These are phyloP conservation scores for Coreius guichenoti DNA, from an alignment of 2,797 vertebrate species.

Conservation along the genomic window DNA sequence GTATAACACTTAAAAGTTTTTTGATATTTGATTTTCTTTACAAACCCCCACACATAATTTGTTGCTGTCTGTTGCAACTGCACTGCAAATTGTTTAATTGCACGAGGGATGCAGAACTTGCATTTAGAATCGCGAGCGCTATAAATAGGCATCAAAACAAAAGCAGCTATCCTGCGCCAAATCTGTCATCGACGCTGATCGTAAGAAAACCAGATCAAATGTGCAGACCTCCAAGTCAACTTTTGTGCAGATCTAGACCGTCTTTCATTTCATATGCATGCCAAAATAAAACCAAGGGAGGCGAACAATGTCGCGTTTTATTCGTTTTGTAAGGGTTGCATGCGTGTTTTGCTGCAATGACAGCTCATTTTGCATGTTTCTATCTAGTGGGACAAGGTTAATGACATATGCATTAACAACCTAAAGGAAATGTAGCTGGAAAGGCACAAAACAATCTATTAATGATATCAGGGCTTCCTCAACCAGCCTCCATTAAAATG, in stretches of 20 bases:
- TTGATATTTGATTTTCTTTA: neutral
- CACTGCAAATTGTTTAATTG: neutral
- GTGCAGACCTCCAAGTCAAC: neutral
- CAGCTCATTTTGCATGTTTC: neutral
- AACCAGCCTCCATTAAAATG: constrained; percentile 79
- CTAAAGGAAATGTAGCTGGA: neutral
- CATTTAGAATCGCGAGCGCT: constrained; percentile 6
- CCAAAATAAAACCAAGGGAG: neutral
- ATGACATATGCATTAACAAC: neutral
- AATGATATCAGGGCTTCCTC: constrained; percentile 53
- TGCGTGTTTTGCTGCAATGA: neutral
- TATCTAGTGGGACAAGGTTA: neutral
- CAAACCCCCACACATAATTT: neutral
- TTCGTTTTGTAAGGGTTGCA: neutral
- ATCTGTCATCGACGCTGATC: neutral
- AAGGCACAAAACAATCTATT: constrained; percentile 32
- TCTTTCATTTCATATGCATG: neutral
- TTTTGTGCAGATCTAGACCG: neutral
- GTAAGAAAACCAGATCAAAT: neutral
- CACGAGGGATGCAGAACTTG: constrained; percentile 10
- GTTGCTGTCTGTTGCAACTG: neutral
- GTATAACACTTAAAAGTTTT: neutral
- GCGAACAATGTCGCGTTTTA: neutral
- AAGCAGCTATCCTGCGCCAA: constrained; percentile 46
- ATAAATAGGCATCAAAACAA: constrained; percentile 58